A percentile compares a stretch with the other conserved stretches of the same genome.
These are phyloP conservation scores for Drosophila burlai DNA, from an alignment of 1,140 invertebrate genomes.

Conservation along the genomic window DNA sequence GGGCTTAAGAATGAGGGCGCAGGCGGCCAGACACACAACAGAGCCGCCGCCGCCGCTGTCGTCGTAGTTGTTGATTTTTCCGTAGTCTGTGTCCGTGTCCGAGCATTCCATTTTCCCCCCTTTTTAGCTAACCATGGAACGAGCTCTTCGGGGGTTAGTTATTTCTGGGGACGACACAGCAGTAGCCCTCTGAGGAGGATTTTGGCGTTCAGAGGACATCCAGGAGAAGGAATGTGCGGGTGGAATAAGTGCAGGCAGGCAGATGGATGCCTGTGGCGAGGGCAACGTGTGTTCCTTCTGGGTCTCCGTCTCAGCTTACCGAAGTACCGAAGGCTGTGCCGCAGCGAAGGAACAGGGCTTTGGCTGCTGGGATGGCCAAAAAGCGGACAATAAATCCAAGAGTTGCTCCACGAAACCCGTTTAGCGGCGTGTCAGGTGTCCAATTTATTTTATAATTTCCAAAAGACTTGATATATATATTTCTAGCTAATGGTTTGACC, in stretches of 20 bases:
- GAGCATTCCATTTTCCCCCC: constrained; percentile 36
- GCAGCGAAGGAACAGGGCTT: not conserved
- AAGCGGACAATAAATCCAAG: constrained; percentile 14
- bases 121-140: constrained; percentile 23
- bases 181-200: constrained; percentile 27
- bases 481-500: not conserved
- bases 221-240: constrained; percentile 6
- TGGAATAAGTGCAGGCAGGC: not conserved
- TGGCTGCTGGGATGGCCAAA: not conserved
- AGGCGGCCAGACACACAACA: constrained; percentile 19
- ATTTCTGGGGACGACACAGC: constrained; percentile 64
- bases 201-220: constrained; percentile 10
- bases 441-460: constrained; percentile 9
- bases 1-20: not conserved
- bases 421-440: constrained; percentile 15
- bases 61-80: constrained; percentile 30
- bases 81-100: constrained; percentile 19
- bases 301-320: not conserved
- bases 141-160: constrained; percentile 63
- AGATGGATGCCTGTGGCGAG: constrained; percentile 29
- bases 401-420: constrained; percentile 15
- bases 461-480: not conserved
- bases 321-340: constrained; percentile 13
- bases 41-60: not conserved
- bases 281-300: constrained; percentile 25